A percentile compares a stretch with the other conserved stretches of the same genome.
Evolutionary conservation across 2,113 vertebrate genomes (phyloP).

Genomic region (Epinephelus fuscoguttatus): DNA sequence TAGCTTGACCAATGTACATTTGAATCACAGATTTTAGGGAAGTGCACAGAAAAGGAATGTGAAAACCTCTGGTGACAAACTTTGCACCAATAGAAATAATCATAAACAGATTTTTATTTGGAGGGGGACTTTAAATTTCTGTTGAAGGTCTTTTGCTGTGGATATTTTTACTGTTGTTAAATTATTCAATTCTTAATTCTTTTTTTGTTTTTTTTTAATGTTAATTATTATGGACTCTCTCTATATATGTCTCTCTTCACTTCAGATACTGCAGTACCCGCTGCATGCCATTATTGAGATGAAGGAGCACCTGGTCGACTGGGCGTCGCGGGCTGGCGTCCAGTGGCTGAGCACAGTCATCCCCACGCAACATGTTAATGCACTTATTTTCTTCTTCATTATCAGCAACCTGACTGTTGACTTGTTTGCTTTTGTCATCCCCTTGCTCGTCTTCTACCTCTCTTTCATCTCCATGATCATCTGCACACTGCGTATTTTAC

Average conservation of each 20-base stretch:
- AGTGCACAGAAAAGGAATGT: too few species aligned
- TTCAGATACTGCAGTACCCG: slow-evolving; percentile 93
- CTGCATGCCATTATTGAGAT: slow-evolving; percentile 90
- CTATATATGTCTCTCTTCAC: slow-evolving; percentile 25
- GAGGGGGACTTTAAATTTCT: neutral
- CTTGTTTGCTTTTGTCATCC: slow-evolving; percentile 94
- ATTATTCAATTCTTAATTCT: neutral
- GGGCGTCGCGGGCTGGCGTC: slow-evolving; percentile 94
- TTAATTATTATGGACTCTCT: neutral
- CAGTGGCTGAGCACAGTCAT: slow-evolving; percentile 96
- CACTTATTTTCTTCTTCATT: slow-evolving; percentile 98
- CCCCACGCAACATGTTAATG: slow-evolving; percentile 97
- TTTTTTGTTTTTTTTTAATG: neutral
- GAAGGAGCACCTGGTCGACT: slow-evolving; percentile 95
- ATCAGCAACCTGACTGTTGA: slow-evolving; percentile 96
- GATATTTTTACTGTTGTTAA: neutral
- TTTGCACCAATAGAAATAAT: too few species aligned
- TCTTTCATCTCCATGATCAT: slow-evolving; percentile 98
- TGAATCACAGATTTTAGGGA: too few species aligned
- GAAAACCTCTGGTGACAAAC: too few species aligned
- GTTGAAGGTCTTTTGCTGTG: neutral
- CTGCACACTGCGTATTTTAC: slow-evolving; percentile 95
- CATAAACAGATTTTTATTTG: too few species aligned
- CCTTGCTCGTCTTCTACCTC: slow-evolving; percentile 96
- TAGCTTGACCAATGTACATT: too few species aligned